Conservation (phyloP, 2,113 vertebrate species). For the Corythornis madagascariensis region DNA sequence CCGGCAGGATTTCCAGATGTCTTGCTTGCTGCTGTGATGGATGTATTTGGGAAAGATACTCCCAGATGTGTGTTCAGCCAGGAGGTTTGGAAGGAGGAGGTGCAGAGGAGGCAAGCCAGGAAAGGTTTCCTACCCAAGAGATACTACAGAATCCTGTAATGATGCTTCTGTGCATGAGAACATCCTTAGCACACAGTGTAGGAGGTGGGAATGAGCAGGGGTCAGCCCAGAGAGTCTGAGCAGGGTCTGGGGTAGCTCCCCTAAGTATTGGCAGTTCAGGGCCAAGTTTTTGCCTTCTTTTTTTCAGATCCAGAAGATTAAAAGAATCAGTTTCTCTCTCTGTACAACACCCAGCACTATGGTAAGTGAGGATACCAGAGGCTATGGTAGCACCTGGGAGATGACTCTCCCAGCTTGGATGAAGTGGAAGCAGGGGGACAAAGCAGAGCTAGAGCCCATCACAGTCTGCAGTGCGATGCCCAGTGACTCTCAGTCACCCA, state of each 20-base stretch:
- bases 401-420: not conserved
- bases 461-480: not conserved
- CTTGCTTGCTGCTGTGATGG: not conserved
- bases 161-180: not conserved
- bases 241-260: not conserved
- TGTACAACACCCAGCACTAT: not conserved
- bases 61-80: not conserved
- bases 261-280: rapidly evolving
- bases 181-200: rapidly evolving
- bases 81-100: not conserved
- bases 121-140: not conserved
- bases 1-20: not conserved
- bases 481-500: not conserved
- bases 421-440: not conserved
- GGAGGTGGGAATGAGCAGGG: not conserved
- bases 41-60: not conserved
- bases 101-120: not conserved
- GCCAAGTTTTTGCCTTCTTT: not conserved
- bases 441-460: not conserved
- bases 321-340: not conserved
- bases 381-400: not conserved
- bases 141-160: not conserved
- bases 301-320: not conserved
- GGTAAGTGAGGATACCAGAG: not conserved
- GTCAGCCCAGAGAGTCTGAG: not conserved